Evolutionary conservation across 2,797 vertebrate genomes (phyloP).

Genomic region (Salmo trutta): DNA sequence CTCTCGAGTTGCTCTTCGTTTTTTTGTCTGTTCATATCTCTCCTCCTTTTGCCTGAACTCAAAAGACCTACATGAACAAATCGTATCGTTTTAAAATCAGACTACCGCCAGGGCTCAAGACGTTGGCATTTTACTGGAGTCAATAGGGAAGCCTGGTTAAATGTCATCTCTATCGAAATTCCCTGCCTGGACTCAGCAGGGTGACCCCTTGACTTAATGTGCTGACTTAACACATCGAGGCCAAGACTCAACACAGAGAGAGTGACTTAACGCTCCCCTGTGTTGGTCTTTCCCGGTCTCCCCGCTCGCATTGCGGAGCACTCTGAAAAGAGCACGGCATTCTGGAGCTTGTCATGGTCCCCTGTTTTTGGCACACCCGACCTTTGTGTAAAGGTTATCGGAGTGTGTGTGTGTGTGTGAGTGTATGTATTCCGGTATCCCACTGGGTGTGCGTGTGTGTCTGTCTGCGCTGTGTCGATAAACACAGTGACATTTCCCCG

Average conservation of each 20-base stretch:
- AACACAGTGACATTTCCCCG: too few species aligned
- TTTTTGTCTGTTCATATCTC: not conserved
- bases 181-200: not conserved
- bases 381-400: slow-evolving; percentile 17
- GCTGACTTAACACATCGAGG: not conserved
- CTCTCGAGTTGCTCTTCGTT: not conserved
- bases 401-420: not conserved
- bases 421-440: not conserved
- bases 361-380: not conserved
- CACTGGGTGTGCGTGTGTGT: not conserved
- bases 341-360: slow-evolving; percentile 2
- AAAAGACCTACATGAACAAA: not conserved
- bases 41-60: not conserved
- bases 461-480: not conserved
- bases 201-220: not conserved
- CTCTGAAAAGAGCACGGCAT: slow-evolving; percentile 16
- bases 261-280: not conserved
- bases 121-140: slow-evolving; percentile 9
- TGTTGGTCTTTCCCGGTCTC: not conserved
- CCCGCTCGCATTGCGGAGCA: not conserved
- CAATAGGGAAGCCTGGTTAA: slow-evolving; percentile 2
- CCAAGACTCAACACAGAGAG: not conserved
- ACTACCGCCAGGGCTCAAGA: not conserved
- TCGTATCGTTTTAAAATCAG: not conserved
- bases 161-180: slow-evolving; percentile 17